A percentile compares a stretch with the other conserved stretches of the same genome.
Conservation (phyloP, 2,888 invertebrate genomes). For the Onchidella celtica region DNA sequence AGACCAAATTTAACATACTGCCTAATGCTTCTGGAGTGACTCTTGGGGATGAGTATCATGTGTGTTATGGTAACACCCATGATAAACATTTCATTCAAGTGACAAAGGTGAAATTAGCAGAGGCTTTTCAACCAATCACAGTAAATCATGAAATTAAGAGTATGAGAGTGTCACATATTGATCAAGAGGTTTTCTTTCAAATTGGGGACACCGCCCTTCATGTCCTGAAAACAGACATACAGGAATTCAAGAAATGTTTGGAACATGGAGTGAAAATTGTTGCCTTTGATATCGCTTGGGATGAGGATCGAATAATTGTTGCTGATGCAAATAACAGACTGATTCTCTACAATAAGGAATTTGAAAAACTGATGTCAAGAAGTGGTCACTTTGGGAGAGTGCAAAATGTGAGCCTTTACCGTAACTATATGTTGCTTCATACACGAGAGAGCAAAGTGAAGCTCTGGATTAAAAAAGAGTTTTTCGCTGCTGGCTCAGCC, state of each 20-base stretch:
- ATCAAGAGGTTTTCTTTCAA: constrained; percentile 53
- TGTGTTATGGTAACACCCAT: constrained; percentile 39
- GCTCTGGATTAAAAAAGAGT: constrained; percentile 36
- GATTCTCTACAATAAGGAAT: constrained; percentile 55
- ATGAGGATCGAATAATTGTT: constrained; percentile 57
- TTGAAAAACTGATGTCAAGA: constrained; percentile 40
- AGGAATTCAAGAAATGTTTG: constrained; percentile 41
- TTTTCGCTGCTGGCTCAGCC: background rate
- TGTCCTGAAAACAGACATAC: constrained; percentile 48
- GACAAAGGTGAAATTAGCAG: background rate
- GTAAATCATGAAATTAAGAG: constrained; percentile 44
- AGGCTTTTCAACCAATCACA: constrained; percentile 8
- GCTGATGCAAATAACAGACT: constrained; percentile 58
- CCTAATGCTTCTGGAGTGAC: constrained; percentile 7
- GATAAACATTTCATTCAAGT: constrained; percentile 17
- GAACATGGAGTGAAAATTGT: constrained; percentile 53
- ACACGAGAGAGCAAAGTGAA: constrained; percentile 25
- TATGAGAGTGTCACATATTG: constrained; percentile 51
- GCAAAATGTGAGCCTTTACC: background rate
- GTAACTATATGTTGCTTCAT: constrained; percentile 21
- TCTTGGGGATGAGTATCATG: background rate
- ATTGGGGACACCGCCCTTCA: constrained; percentile 51
- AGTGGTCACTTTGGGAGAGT: constrained; percentile 22
- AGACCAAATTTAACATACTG: background rate
- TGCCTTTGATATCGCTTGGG: constrained; percentile 59